Percentiles rank a stretch among this genome's conserved stretches.
Evolutionary conservation across 2,888 invertebrate species (phyloP).

Genomic region (Polymixis flavicincta): DNA sequence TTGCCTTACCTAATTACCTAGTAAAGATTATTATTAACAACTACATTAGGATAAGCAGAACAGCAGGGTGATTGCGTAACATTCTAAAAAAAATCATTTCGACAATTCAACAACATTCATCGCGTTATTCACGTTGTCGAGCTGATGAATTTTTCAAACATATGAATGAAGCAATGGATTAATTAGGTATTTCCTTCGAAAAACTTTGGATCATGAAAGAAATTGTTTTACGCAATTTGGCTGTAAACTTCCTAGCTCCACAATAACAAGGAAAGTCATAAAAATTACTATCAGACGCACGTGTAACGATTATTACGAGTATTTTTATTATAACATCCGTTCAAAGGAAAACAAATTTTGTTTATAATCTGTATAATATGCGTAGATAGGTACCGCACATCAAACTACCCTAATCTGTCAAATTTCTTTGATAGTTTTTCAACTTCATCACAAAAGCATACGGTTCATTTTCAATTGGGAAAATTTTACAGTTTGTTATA

Average conservation of each 20-base stretch:
- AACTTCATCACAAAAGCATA: too few species aligned
- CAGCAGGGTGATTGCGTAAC: too few species aligned
- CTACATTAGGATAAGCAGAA: too few species aligned
- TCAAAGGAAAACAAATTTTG: constrained; percentile 18
- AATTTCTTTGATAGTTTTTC: too few species aligned
- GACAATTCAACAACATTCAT: too few species aligned
- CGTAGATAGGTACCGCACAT: neutral
- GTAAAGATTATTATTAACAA: too few species aligned
- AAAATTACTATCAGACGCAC: constrained; percentile 37
- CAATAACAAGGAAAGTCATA: constrained; percentile 47
- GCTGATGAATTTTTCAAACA: neutral
- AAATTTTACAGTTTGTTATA: too few species aligned
- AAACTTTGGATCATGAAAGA: neutral
- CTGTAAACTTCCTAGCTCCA: constrained; percentile 13
- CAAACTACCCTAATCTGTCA: too few species aligned
- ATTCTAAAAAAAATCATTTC: too few species aligned
- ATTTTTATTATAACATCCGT: constrained; percentile 18
- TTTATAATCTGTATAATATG: constrained; percentile 22
- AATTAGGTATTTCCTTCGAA: neutral
- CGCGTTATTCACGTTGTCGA: neutral
- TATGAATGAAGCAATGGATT: neutral
- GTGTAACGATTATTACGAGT: constrained; percentile 23
- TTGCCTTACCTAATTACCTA: too few species aligned
- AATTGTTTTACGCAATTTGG: too few species aligned
- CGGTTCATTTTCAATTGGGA: too few species aligned